Percentiles rank a stretch among this genome's conserved stretches.
phyloP scores from a whole-genome alignment of 2,113 vertebrate genomes.

The Globicephala melas region DNA sequence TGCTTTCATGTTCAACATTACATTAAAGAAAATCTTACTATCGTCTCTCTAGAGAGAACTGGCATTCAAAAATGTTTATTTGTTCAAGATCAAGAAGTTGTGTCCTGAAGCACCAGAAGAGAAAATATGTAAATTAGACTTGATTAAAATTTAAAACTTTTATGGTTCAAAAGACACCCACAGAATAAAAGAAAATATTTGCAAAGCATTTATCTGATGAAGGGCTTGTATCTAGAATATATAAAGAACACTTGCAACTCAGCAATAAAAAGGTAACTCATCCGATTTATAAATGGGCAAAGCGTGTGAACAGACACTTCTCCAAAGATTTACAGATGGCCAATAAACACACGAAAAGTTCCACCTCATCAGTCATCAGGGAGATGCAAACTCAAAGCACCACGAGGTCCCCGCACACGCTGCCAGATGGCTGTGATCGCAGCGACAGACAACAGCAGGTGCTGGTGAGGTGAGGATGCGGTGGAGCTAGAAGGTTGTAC shows the following conservation, averaged over 20 bases:
- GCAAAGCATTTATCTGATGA: not conserved
- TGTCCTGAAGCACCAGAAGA: not conserved
- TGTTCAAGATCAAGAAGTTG: not conserved
- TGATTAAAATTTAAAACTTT: not conserved
- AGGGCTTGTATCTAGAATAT: not conserved
- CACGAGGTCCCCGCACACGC: accelerated
- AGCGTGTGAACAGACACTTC: not conserved
- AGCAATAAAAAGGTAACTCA: not conserved
- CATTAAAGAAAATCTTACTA: not conserved
- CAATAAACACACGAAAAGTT: not conserved
- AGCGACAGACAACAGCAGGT: not conserved
- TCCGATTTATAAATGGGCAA: not conserved
- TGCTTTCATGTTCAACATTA: not conserved
- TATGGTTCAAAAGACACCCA: not conserved
- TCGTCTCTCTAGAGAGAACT: not conserved
- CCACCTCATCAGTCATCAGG: not conserved
- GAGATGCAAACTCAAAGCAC: not conserved
- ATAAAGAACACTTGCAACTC: not conserved
- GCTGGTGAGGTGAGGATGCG: accelerated
- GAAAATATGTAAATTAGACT: not conserved
- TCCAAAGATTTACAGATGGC: not conserved
- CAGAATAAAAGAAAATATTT: not conserved
- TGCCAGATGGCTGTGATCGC: not conserved
- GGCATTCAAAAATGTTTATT: not conserved
- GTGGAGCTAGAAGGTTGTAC: accelerated